These are phyloP conservation scores for Euplexia lucipara DNA, from an alignment of 2,888 invertebrate genomes.

Conservation along the genomic window DNA sequence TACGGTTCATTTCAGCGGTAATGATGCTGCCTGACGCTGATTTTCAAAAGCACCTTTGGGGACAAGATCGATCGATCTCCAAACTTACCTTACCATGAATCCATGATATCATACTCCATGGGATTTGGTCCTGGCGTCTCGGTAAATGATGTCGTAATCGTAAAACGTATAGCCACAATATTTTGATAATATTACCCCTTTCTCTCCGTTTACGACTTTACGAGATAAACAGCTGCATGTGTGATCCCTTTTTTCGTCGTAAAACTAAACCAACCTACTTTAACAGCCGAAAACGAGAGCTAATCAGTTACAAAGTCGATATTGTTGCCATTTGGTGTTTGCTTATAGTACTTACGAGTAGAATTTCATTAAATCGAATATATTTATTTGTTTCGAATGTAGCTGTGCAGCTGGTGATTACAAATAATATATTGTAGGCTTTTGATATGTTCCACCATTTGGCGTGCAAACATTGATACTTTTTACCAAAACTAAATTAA, in stretches of 20 bases:
- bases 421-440: no score
- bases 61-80: no score
- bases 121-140: slow-evolving; percentile 16
- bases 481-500: no score
- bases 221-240: slow-evolving; percentile 50
- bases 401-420: no score
- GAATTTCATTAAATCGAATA: no score
- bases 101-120: no score
- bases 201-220: slow-evolving; percentile 45
- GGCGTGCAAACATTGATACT: no score
- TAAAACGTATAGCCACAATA: slow-evolving; percentile 52
- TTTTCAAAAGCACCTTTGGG: no score
- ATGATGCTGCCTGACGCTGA: no score
- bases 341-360: neutral
- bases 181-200: slow-evolving; percentile 53
- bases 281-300: slow-evolving; percentile 17
- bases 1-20: no score
- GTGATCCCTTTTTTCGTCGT: slow-evolving; percentile 31
- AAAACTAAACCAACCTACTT: slow-evolving; percentile 21
- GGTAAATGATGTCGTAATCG: slow-evolving; percentile 27
- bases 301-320: slow-evolving; percentile 15
- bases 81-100: neutral
- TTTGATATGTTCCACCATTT: no score
- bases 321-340: neutral
- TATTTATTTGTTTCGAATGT: no score